A percentile compares a stretch with the other conserved stretches of the same genome.
phyloP scores from a whole-genome alignment of 2,113 vertebrate genomes.

The Siphamia tubifer region DNA sequence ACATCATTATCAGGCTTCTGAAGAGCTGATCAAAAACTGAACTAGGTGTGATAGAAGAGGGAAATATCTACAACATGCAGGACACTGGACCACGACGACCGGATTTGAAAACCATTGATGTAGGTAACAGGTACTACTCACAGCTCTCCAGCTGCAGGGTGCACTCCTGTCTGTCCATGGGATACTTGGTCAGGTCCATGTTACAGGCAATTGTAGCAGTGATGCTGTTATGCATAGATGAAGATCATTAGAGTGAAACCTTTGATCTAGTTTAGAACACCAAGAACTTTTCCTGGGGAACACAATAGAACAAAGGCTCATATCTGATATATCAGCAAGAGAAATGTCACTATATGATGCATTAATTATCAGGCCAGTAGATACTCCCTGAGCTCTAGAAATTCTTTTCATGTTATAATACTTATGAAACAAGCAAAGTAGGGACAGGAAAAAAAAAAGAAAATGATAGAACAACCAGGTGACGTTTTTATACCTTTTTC shows the following conservation, averaged over 20 bases:
- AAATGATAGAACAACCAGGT: too few species aligned
- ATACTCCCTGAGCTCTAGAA: background rate
- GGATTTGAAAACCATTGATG: too few species aligned
- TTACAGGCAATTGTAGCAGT: slow-evolving; percentile 90
- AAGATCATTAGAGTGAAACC: background rate
- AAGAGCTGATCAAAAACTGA: too few species aligned
- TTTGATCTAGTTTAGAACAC: background rate
- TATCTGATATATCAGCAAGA: background rate
- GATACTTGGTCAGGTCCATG: slow-evolving; percentile 93
- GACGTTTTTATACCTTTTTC: too few species aligned
- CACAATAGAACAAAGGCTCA: background rate
- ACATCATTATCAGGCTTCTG: too few species aligned
- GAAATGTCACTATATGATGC: background rate
- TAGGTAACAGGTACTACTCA: slow-evolving; percentile 70
- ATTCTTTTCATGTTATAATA: background rate
- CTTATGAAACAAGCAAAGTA: too few species aligned
- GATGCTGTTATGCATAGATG: slow-evolving; percentile 75
- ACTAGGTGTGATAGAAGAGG: too few species aligned
- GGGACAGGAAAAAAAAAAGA: too few species aligned
- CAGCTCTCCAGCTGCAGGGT: slow-evolving; percentile 94
- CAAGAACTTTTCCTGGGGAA: background rate
- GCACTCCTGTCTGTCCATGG: slow-evolving; percentile 92
- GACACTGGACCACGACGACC: too few species aligned
- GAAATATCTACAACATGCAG: too few species aligned
- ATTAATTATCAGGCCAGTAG: background rate